Percentiles rank a stretch among this genome's conserved stretches.
phyloP scores from a whole-genome alignment of 2,797 vertebrate genomes.

The Tragopan temminckii region DNA sequence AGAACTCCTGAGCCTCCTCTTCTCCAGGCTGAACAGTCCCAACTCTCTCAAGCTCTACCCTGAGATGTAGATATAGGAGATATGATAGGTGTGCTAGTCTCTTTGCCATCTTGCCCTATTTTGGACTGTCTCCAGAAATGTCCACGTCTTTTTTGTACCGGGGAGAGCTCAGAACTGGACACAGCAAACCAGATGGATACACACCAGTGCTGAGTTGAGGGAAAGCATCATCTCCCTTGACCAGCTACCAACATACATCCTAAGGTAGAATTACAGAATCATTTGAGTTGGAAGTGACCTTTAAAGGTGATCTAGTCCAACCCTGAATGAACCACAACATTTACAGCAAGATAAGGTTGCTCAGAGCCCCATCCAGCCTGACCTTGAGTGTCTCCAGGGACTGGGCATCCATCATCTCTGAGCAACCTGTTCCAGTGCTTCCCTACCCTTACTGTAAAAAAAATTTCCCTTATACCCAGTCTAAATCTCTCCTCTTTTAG shows the following conservation, averaged over 20 bases:
- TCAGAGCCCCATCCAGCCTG: no score
- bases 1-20: neutral
- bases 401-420: no score
- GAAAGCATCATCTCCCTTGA: neutral
- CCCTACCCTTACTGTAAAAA: no score
- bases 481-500: no score
- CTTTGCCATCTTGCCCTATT: rapidly evolving
- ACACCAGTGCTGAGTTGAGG: rapidly evolving
- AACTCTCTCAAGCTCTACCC: neutral
- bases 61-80: neutral
- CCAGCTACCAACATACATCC: neutral
- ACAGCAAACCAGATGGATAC: neutral
- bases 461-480: no score
- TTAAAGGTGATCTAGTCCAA: no score
- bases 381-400: no score
- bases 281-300: no score
- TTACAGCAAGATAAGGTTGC: no score
- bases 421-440: no score
- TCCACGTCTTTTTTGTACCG: neutral
- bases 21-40: neutral
- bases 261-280: neutral
- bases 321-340: no score
- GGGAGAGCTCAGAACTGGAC: neutral
- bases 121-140: neutral
- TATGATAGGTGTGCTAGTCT: neutral